Evolutionary conservation across 1,140 invertebrate species (phyloP).

Genomic region (Heliothis subflexa): DNA sequence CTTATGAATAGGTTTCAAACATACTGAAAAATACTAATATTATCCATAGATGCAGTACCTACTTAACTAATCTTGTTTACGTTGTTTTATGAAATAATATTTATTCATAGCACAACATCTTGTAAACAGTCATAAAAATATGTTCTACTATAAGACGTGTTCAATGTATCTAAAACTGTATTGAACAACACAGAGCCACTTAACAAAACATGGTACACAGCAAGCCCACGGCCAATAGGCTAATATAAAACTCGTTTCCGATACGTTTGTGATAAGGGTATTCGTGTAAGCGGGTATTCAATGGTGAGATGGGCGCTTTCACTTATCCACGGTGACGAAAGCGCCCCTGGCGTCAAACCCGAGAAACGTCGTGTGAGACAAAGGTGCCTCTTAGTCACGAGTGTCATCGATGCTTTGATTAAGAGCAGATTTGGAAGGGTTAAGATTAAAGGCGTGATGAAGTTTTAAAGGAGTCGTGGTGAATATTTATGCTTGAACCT

Average conservation of each 20-base stretch:
- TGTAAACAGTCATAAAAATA: no score
- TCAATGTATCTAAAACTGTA: background rate
- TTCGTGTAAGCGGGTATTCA: conserved; percentile 44
- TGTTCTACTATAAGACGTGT: background rate
- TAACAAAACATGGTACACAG: conserved; percentile 25
- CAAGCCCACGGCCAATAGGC: conserved; percentile 21
- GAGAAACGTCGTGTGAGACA: conserved; percentile 22
- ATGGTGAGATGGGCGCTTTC: conserved; percentile 43
- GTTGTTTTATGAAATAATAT: no score
- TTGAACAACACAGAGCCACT: conserved; percentile 11
- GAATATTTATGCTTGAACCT: no score
- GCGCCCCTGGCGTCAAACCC: conserved; percentile 24
- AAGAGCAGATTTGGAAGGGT: conserved; percentile 20
- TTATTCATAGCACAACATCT: no score
- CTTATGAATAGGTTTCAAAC: no score
- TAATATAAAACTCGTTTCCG: conserved; percentile 40
- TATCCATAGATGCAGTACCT: no score
- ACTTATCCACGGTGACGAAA: conserved; percentile 33
- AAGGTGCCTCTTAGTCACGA: conserved; percentile 29
- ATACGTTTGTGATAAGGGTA: conserved; percentile 41
- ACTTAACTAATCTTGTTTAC: no score
- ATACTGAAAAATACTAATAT: no score
- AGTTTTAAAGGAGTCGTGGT: background rate
- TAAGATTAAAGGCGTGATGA: background rate
- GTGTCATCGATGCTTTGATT: conserved; percentile 36